Conservation (phyloP, 1,140 invertebrate species). For the Coptotermes formosanus region DNA sequence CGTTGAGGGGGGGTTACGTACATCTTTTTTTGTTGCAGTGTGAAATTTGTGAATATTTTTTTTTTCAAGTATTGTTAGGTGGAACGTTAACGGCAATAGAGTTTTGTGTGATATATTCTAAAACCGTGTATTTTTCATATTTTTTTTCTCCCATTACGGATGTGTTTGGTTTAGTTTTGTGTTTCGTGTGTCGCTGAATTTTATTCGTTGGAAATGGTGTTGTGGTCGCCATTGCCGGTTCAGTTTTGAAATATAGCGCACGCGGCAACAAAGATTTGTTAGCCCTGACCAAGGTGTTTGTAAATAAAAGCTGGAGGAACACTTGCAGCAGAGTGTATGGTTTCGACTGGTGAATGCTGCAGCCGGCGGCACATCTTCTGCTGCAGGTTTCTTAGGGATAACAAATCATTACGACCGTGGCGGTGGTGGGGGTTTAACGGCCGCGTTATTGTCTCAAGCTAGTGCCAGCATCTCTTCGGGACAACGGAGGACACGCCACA, state of each 20-base stretch:
- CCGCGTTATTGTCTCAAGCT: not conserved
- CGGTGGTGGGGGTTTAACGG: not conserved
- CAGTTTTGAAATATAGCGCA: not conserved
- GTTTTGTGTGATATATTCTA: not conserved
- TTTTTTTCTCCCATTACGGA: not conserved
- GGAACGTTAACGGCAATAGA: not conserved
- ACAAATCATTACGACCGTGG: not conserved
- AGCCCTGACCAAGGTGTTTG: not conserved
- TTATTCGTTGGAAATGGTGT: not conserved
- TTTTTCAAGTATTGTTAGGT: not conserved
- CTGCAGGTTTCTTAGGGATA: not conserved
- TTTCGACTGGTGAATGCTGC: not conserved
- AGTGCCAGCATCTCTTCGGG: not conserved
- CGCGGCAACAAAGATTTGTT: not conserved
- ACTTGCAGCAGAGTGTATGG: conserved; percentile 15
- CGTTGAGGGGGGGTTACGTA: not conserved
- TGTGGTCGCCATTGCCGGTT: not conserved
- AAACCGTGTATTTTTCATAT: not conserved
- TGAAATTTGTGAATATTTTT: conserved; percentile 14
- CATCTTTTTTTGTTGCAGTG: not conserved
- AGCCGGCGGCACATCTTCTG: not conserved
- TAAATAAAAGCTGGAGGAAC: conserved; percentile 24
- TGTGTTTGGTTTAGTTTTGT: not conserved
- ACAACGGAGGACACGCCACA: not conserved
- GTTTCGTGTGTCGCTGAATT: not conserved